Percentiles rank a stretch among this genome's conserved stretches.
Conservation (phyloP, 2,797 vertebrate species). For the Carcharodon carcharias region DNA sequence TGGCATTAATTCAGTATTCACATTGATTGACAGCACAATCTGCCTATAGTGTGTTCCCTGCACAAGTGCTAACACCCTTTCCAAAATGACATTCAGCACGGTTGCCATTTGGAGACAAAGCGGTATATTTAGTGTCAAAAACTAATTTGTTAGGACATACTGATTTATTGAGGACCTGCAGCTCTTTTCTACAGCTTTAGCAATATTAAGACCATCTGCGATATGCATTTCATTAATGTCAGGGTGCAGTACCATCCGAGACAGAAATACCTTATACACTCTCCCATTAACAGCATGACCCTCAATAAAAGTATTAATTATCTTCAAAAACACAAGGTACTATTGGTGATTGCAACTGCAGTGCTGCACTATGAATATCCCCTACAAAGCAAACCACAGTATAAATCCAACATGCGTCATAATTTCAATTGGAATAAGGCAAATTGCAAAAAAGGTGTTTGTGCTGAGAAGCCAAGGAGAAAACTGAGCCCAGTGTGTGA, state of each 20-base stretch:
- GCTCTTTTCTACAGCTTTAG: not conserved
- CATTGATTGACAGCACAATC: not conserved
- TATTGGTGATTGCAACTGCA: not conserved
- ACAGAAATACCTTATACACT: conserved; percentile 19
- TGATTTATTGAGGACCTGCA: not conserved
- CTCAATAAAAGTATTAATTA: conserved; percentile 16
- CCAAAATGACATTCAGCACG: not conserved
- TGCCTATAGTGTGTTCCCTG: not conserved
- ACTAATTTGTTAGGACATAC: not conserved
- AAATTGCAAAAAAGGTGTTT: not conserved
- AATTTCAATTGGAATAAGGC: not conserved
- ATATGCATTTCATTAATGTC: not conserved
- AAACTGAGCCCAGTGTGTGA: conserved; percentile 23
- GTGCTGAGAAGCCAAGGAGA: not conserved
- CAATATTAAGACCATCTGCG: not conserved
- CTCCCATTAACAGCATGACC: conserved; percentile 7
- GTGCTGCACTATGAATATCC: not conserved
- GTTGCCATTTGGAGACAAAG: not conserved
- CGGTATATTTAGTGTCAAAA: not conserved
- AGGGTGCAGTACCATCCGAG: not conserved
- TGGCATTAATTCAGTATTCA: not conserved
- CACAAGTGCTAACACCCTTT: no score
- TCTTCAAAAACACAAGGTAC: not conserved
- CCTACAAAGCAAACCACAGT: not conserved
- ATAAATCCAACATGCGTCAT: not conserved